Evolutionary conservation across 2,113 vertebrate species (phyloP), one percentile per base, ranked within the genome.

Genomic region (Gymnocephalus cernua): DNA sequence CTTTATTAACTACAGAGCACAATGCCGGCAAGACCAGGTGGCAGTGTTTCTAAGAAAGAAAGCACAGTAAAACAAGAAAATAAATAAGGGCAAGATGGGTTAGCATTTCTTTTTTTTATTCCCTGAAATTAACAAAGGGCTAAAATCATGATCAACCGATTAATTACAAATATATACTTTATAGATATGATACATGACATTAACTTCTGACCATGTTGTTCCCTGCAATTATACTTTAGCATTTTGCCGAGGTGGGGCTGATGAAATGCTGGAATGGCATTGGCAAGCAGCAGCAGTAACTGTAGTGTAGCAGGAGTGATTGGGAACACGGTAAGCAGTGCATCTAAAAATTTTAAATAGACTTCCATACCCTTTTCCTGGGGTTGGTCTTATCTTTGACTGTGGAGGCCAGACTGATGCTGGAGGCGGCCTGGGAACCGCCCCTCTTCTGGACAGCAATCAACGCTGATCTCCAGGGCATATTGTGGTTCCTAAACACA

Each of bases 401-500:
- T 2, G 65, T 58, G 16, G 91, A 8, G 8, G 73, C 73, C 56
- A 90, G 50, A 35, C 67, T 80, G 45, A 79, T 29, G 66, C 78
- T 75, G 32, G 83, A 67, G 29, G 86, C 61, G 8, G 90, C 82
- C 2, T 74, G 61, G 38, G 65, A 41, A 7, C 61, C 74, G 25
- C 95, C 96, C 83, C 93, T 97, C 74, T 35, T 95, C 88, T 93
- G 95, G 41, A 98, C 27, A 25, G 80, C 54, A 50, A 50, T 51
- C 21, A 98, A 54, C 12, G 94, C 94, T 3, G 91, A 90, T 90
- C 96, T 97, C 97, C 97, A 99, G 0, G 94, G 91, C 29, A 90
- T 93, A 27, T 94, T 95, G 59, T 96, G 87, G 84, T 93, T 97
- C 91, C 88, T 97, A 90, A 98, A 99, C 45, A 91, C 97, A 61